A percentile compares a stretch with the other conserved stretches of the same genome.
These are phyloP conservation scores for Protobothrops flavoviridis DNA, from an alignment of 2,113 vertebrate genomes.

Conservation along the genomic window DNA sequence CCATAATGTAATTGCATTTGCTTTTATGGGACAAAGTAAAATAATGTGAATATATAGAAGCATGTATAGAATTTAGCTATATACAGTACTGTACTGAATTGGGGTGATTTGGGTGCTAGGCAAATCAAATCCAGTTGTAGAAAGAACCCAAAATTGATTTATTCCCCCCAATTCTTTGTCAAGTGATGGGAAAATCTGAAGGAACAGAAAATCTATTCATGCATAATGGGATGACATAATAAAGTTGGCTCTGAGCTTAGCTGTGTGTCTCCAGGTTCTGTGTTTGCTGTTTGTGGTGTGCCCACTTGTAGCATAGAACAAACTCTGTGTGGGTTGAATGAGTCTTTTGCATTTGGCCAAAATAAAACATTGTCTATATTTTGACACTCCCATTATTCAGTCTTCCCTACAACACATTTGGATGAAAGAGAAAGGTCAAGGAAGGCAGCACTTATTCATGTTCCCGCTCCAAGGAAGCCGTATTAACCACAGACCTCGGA, in stretches of 20 bases:
- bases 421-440: neutral
- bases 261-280: neutral
- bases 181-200: neutral
- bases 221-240: neutral
- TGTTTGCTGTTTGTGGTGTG: neutral
- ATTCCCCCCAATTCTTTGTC: neutral
- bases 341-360: neutral
- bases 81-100: neutral
- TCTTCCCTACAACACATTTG: neutral
- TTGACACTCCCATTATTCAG: neutral
- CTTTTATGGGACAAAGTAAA: neutral
- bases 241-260: neutral
- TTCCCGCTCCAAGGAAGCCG: neutral
- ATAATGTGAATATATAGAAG: neutral
- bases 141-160: neutral
- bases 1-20: neutral
- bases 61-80: neutral
- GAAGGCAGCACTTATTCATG: neutral
- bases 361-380: neutral
- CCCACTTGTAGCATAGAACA: neutral
- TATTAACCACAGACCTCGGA: conserved; percentile 26
- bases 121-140: neutral
- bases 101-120: neutral
- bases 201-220: neutral
- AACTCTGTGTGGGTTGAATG: neutral